A percentile compares a stretch with the other conserved stretches of the same genome.
Conservation (phyloP, 2,797 vertebrate species). For the Synanceia verrucosa region DNA sequence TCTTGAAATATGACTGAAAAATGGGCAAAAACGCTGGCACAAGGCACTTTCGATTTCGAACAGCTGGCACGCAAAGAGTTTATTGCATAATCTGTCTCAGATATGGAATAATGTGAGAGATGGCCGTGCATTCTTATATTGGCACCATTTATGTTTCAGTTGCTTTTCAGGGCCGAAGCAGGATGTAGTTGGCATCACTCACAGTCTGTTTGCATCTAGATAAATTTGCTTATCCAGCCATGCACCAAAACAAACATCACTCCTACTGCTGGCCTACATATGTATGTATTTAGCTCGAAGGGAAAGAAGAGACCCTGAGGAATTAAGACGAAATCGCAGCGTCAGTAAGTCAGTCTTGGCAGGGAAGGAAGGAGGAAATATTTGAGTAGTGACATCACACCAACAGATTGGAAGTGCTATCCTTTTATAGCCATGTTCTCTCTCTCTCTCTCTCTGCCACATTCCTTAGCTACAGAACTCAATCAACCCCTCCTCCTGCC, state of each 20-base stretch:
- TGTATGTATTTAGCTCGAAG: constrained; percentile 21
- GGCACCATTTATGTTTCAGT: neutral
- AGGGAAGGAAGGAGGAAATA: constrained; percentile 74
- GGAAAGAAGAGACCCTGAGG: constrained; percentile 5
- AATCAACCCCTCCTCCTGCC: constrained; percentile 41
- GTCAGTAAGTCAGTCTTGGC: constrained; percentile 61
- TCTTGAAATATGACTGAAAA: no score
- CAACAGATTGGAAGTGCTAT: constrained; percentile 79
- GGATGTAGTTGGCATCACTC: neutral
- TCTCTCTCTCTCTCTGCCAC: constrained; percentile 69
- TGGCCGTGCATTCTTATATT: no score
- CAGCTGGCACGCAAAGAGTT: no score
- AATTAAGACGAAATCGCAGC: constrained; percentile 50
- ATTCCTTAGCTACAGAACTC: constrained; percentile 75
- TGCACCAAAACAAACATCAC: constrained; percentile 8
- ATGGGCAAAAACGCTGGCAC: no score
- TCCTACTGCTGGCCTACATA: neutral
- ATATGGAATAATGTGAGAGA: no score
- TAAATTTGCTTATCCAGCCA: neutral
- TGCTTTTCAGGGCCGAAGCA: neutral
- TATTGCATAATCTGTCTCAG: no score
- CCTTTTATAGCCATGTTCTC: constrained; percentile 86
- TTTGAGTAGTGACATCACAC: constrained; percentile 79
- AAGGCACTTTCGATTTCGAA: no score
- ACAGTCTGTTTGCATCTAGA: neutral